Percentiles rank a stretch among this genome's conserved stretches.
phyloP scores from a whole-genome alignment of 2,113 vertebrate genomes.

The Paracanthobrama guichenoti region DNA sequence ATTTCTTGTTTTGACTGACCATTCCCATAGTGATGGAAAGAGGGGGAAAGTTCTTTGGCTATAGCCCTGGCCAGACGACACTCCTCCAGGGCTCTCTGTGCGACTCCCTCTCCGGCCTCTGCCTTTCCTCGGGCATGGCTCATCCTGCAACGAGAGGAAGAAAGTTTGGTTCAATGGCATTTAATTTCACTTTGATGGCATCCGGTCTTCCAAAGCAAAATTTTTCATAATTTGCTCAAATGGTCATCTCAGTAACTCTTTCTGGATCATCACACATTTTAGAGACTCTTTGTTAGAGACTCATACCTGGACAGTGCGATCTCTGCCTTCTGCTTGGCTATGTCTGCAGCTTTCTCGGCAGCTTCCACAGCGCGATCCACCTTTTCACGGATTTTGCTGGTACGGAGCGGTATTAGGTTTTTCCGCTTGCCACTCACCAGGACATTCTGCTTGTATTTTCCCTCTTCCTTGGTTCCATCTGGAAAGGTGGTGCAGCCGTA shows the following conservation, averaged over 20 bases:
- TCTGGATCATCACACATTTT: no score
- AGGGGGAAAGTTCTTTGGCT: conserved; percentile 98
- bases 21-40: conserved; percentile 94
- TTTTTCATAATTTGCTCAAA: background rate
- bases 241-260: background rate
- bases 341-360: conserved; percentile 88
- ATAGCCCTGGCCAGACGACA: conserved; percentile 91
- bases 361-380: conserved; percentile 93
- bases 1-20: conserved; percentile 84
- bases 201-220: background rate
- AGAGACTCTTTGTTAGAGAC: no score
- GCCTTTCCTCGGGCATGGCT: conserved; percentile 95
- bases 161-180: conserved; percentile 9
- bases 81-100: conserved; percentile 91
- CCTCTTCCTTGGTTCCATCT: conserved; percentile 95
- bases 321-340: conserved; percentile 97
- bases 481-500: conserved; percentile 98
- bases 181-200: background rate
- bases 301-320: conserved; percentile 94
- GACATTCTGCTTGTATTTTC: conserved; percentile 96
- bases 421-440: conserved; percentile 96
- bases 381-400: conserved; percentile 97
- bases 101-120: conserved; percentile 87
- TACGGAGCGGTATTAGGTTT: conserved; percentile 94
- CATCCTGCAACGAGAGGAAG: conserved; percentile 77